Evolutionary conservation across 2,888 invertebrate genomes (phyloP).

Genomic region (Limnephilus lunatus): DNA sequence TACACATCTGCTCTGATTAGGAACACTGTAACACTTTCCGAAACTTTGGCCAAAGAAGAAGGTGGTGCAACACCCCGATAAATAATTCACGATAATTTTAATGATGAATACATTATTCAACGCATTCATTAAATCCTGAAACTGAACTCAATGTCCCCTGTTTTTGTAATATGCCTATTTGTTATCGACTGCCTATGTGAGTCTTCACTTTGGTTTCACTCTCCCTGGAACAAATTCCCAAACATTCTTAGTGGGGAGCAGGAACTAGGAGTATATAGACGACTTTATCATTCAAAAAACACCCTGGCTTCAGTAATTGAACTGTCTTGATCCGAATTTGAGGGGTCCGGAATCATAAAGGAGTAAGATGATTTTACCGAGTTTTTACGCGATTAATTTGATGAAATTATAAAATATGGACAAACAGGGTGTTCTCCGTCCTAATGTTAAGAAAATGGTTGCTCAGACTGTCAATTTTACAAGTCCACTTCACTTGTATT

Average conservation of each 20-base stretch:
- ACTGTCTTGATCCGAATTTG: conserved; percentile 41
- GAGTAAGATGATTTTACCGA: not conserved
- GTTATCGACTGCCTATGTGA: no score
- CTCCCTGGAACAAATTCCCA: not conserved
- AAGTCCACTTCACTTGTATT: no score
- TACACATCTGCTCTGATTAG: no score
- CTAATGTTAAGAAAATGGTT: no score
- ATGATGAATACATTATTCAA: no score
- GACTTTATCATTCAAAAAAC: conserved; percentile 32
- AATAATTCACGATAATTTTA: no score
- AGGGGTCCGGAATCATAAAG: not conserved
- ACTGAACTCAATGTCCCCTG: not conserved
- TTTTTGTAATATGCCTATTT: not conserved
- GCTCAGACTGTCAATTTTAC: no score
- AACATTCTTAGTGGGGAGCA: no score
- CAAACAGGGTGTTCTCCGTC: not conserved
- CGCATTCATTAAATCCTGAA: not conserved
- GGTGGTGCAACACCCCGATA: no score
- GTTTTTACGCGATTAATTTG: not conserved
- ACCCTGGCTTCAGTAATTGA: conserved; percentile 26
- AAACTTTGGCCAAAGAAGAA: no score
- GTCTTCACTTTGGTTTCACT: not conserved
- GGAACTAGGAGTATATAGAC: no score
- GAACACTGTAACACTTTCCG: no score
- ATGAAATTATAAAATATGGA: not conserved